Evolutionary conservation across 2,797 vertebrate species (phyloP), one percentile per base, ranked within the genome.

Genomic region (Eupleurogrammus muticus): DNA sequence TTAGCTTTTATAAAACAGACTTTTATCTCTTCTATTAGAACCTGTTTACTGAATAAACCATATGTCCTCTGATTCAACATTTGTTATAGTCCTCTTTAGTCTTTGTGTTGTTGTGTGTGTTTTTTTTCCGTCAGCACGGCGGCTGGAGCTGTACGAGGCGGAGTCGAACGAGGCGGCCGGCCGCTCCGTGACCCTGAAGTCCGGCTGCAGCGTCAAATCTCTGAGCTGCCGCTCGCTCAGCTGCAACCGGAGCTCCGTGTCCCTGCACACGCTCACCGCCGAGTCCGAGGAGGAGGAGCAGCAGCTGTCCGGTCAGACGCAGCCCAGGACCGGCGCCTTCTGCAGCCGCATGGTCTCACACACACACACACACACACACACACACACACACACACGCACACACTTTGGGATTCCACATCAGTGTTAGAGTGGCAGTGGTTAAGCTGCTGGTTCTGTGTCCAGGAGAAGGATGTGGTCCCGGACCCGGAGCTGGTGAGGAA

Each of bases 401-500:
- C 5, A 51, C 20, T 16, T 7, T 5, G 5, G 17, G n/a, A 5
- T 7, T 14, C 17, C 34, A 32, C 20, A 14, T 13, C 14, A 2
- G 16, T 50, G 36, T 19, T 44, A 7, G 6, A 20, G 12, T n/a
- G 1, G 0, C 24, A 40, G 24, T 34, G 9, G 2, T 13, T 66
- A 16, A 44, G 1, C 10, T 63, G 24, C 9, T 62, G 23, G 17
- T 49, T 13, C 12, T 57, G n/a, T 77, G 36, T 32, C 68, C 73
- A 99, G 98, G 96, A 96, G 40, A 97, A 95, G 6, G 96, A 96
- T 53, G 95, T 99, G 70, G 77, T 95, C 13, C 96, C 98, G 32
- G 98, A 99, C 74, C 88, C 91, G 0, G 79, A 92, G 13, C 94
- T 99, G 70, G 80, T 95, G 77, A 84, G 84, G 63, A 98, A 96